A percentile compares a stretch with the other conserved stretches of the same genome.
Conservation (phyloP, 2,797 vertebrate species). For the Sebastes oblongus region DNA sequence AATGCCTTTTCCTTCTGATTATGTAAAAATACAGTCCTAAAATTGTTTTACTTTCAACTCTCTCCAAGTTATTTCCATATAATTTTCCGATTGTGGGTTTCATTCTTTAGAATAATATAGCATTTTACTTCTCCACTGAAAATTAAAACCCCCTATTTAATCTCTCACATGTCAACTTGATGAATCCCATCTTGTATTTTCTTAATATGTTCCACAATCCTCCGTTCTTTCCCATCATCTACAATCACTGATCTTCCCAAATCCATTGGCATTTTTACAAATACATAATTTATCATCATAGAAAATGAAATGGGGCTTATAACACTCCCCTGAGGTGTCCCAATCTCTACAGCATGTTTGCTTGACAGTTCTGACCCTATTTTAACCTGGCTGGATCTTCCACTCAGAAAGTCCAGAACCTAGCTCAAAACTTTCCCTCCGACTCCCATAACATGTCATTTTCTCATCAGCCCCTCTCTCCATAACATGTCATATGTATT, state of each 20-base stretch:
- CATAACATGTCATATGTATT: background rate
- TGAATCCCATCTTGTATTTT: background rate
- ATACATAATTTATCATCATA: background rate
- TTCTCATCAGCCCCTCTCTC: background rate
- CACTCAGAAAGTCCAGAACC: no score
- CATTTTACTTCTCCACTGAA: background rate
- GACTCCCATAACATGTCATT: no score
- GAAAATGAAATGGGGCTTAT: no score
- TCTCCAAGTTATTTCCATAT: background rate
- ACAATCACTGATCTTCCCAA: no score
- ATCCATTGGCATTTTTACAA: no score
- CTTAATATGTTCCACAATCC: background rate
- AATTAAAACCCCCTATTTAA: background rate
- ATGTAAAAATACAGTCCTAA: background rate
- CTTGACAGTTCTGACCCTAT: background rate
- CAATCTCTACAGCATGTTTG: background rate
- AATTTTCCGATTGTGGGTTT: no score
- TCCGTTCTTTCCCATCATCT: no score
- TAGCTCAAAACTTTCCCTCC: no score
- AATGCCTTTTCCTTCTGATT: background rate
- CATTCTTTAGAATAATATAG: no score
- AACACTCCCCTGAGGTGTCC: background rate
- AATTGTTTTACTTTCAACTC: background rate
- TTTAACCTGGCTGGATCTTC: background rate
- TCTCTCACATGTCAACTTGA: background rate